Evolutionary conservation across 2,113 vertebrate species (phyloP), one percentile per base, ranked within the genome.

Genomic region (Cololabis saira): DNA sequence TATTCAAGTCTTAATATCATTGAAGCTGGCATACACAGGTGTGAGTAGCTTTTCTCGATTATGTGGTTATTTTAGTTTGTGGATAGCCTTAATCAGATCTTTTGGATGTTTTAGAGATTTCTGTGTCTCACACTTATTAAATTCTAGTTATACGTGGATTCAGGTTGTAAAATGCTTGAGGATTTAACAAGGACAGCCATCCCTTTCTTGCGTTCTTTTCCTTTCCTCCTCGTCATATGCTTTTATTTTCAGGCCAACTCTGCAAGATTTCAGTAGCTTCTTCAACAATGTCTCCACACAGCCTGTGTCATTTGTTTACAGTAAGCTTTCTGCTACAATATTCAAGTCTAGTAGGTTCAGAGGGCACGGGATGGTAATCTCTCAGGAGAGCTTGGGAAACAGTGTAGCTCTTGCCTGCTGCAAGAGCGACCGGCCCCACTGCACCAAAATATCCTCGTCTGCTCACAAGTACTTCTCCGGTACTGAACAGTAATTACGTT

Each of bases 391-490:
- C 71, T 42, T 71, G 54, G 71, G 21, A 76, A 77, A 61, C 43
- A 72, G 30, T 63, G 54, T 58, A 72, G 62, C 18, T n/a, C 67
- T 78, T 14, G 9, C 37, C 64, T 56, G 61, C 59, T 55, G n/a
- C n/a, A 1, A 78, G 64, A 49, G 45, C 54, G 22, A 76, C 72
- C 54, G 67, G 53, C 78, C 61, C 52, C 74, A 80, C 73, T 80
- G 76, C 72, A 84, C 74, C 71, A 75, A 83, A 84, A 85, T 73
- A 67, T 64, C 15, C 42, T 66, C 55, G 81, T 82, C 67, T 66
- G 74, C 74, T 83, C 86, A 90, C 58, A 37, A 37, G 56, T 71
- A 79, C 50, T 19, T 74, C 60, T 76, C 50, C 61, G 56, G 71
- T 72, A 6, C 48, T 71, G 48, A 80, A 76, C 54, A 68, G 53